Conservation (phyloP, 2,888 invertebrate genomes). For the Rapana venosa region DNA sequence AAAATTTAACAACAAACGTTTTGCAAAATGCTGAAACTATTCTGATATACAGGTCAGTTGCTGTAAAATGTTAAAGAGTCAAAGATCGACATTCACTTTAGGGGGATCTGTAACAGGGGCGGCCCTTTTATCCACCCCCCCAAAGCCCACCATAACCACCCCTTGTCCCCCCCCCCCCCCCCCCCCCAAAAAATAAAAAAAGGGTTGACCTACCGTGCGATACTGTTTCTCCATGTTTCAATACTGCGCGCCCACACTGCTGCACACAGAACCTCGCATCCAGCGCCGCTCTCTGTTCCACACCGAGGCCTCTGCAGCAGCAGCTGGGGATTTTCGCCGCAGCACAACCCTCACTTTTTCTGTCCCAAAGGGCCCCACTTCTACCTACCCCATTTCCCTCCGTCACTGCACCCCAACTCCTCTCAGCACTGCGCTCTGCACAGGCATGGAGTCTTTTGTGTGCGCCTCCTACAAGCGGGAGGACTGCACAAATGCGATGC, state of each 20-base stretch:
- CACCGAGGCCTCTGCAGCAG: not conserved
- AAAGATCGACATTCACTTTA: too few relatives aligned
- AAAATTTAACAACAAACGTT: too few relatives aligned
- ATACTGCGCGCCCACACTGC: constrained; percentile 33
- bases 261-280: constrained; percentile 32
- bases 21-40: too few relatives aligned
- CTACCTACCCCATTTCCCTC: too few relatives aligned
- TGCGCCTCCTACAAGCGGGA: not conserved
- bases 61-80: too few relatives aligned
- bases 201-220: constrained; percentile 28
- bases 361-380: not conserved
- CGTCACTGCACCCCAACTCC: not conserved
- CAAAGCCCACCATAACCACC: not conserved
- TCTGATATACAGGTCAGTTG: too few relatives aligned
- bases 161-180: too few relatives aligned
- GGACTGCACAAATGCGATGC: not conserved
- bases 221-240: constrained; percentile 46
- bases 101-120: too few relatives aligned
- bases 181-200: too few relatives aligned
- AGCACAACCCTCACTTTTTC: not conserved
- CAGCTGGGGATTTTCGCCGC: constrained; percentile 2
- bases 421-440: not conserved
- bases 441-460: not conserved
- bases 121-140: too few relatives aligned
- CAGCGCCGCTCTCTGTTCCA: not conserved